Percentiles rank a stretch among this genome's conserved stretches.
phyloP scores from a whole-genome alignment of 2,113 vertebrate genomes.

The Sclerurus mexicanus region DNA sequence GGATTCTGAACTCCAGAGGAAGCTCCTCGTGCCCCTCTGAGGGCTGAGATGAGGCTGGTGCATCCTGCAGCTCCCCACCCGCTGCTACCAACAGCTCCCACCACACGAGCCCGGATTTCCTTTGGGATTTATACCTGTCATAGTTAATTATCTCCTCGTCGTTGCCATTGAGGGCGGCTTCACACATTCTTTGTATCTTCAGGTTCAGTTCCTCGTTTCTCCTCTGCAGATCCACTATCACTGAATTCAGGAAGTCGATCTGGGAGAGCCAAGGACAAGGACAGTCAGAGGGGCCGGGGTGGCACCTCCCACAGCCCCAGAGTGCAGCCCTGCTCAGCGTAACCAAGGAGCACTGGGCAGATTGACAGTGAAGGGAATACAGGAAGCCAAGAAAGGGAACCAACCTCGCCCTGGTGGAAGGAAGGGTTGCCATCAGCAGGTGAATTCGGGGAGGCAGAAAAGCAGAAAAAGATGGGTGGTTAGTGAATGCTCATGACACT shows the following conservation, averaged over 20 bases:
- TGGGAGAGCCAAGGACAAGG: conserved; percentile 34
- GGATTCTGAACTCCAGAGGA: not conserved
- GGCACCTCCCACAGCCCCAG: not conserved
- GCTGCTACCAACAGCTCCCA: not conserved
- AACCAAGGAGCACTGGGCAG: not conserved
- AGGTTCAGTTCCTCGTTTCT: conserved; percentile 88
- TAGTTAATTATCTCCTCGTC: conserved; percentile 84
- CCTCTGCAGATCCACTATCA: conserved; percentile 93
- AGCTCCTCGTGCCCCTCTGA: not conserved
- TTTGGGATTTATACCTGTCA: conserved; percentile 75
- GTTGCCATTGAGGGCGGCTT: conserved; percentile 91
- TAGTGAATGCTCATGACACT: not conserved
- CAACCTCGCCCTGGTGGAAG: conserved; percentile 90
- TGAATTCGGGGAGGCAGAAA: conserved; percentile 59
- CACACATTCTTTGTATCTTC: conserved; percentile 91
- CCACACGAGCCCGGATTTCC: not conserved
- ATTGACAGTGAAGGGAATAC: not conserved
- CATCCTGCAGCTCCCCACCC: accelerated
- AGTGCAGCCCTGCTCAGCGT: not conserved
- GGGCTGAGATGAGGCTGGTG: not conserved
- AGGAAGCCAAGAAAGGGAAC: conserved; percentile 75
- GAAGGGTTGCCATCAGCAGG: conserved; percentile 80
- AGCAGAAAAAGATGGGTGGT: conserved; percentile 15
- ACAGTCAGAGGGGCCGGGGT: not conserved
- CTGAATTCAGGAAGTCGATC: conserved; percentile 96